Evolutionary conservation across 30 jellyfish, hydroid and myxozoan species (phyloP), one percentile per base, ranked within the genome.

Genomic region (Aurelia sp.): DNA sequence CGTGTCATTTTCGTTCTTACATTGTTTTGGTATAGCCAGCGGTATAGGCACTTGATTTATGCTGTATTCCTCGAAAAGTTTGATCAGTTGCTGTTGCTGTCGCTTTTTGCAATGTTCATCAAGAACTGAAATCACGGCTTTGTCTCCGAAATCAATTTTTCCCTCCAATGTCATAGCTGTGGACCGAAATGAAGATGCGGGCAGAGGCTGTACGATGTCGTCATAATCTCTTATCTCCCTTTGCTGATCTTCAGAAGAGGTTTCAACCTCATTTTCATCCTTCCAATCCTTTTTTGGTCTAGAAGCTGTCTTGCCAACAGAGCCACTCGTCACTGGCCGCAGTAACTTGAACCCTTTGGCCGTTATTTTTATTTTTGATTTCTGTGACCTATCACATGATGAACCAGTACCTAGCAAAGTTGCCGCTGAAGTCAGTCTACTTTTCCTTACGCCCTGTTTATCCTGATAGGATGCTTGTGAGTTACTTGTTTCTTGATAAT

Each of bases 1-100:
- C 55, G 3, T 44, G 13, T 44, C 55, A 10, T 44, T 8, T 7
- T 44, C 55, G 9, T 6, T 35, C 80, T 6, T 50, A 66, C 5
- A 6, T 15, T 22, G 51, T 33, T 62, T 66, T 2, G 87, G 93
- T 3, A 27, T 64, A 3, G 86, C 93, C 21, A 86, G 87, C 5
- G 93, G 93, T 61, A 84, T 40, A 3, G 82, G 93, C 69, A 71
- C 60, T 47, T 84, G 93, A 81, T 47, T 59, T 13, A 84, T 37
- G 64, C 93, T 62, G 53, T 84, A 84, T 62, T 71, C 74, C 53
- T 84, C 80, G 16, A 84, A 84, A 0, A 84, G 61, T 51, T 44
- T 72, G 11, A 84, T 62, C 4, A 84, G 82, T 66, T 84, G 87
- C 27, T 72, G 81, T 35, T 66, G 82, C 13, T 12, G n/a, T 60